A percentile compares a stretch with the other conserved stretches of the same genome.
These are phyloP conservation scores for Phyllotis vaccarum DNA, from an alignment of 2,797 vertebrate species.

Conservation along the genomic window DNA sequence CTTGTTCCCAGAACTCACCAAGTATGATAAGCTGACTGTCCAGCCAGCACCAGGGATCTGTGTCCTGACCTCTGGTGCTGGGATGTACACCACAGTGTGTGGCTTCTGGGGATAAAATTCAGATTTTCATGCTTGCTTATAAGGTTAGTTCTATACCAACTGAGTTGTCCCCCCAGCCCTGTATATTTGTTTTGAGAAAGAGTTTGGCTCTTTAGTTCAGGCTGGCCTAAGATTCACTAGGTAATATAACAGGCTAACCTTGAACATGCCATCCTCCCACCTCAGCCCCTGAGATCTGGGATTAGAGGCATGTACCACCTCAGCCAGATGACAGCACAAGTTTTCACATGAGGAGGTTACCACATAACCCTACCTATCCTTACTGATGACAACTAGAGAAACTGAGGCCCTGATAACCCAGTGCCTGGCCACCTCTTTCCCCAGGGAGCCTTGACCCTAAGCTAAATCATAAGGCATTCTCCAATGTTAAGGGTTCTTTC, in stretches of 20 bases:
- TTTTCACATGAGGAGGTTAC: background rate
- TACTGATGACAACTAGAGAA: background rate
- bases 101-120: background rate
- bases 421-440: background rate
- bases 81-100: background rate
- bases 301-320: background rate
- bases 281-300: background rate
- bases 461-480: conserved; percentile 63
- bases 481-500: conserved; percentile 84
- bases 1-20: background rate
- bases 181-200: background rate
- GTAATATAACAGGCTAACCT: background rate
- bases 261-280: background rate
- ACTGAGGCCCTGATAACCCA: background rate
- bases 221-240: background rate
- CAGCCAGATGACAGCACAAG: background rate
- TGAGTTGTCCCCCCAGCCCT: background rate
- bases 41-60: background rate
- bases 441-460: background rate
- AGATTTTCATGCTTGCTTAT: background rate
- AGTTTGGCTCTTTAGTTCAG: background rate
- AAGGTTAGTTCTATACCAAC: background rate
- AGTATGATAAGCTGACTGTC: background rate
- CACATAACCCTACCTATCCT: background rate
- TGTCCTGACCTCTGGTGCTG: background rate